Percentiles rank a stretch among this genome's conserved stretches.
Evolutionary conservation across 2,797 vertebrate genomes (phyloP).

Genomic region (Gambelia wislizenii): DNA sequence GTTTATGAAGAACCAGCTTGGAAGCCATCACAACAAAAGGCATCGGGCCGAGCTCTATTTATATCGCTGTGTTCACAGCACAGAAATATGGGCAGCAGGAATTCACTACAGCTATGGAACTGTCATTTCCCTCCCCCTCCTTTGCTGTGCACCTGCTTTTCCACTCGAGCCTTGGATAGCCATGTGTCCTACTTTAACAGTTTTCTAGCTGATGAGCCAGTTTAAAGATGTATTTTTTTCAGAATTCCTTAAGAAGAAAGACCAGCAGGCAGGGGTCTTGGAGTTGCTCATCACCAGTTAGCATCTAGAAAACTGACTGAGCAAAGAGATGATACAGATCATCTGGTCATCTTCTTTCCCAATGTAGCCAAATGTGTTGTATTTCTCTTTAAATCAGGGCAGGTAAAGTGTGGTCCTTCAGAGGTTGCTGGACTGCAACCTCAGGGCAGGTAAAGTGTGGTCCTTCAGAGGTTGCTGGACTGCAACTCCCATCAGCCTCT

Average conservation of each 20-base stretch:
- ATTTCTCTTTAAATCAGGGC: background rate
- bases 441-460: background rate
- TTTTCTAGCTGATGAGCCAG: background rate
- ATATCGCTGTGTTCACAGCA: conserved; percentile 52
- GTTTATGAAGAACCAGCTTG: conserved; percentile 67
- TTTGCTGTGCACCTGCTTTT: background rate
- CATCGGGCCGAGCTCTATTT: conserved; percentile 64
- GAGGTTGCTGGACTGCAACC: background rate
- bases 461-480: background rate
- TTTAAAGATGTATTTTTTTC: background rate
- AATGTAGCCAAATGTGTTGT: background rate
- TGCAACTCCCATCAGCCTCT: background rate
- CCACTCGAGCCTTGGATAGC: background rate
- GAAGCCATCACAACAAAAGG: conserved; percentile 73
- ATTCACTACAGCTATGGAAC: background rate
- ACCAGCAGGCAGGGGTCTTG: background rate
- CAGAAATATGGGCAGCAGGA: background rate
- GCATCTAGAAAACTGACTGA: background rate
- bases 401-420: background rate
- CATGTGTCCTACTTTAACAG: background rate
- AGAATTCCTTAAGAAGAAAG: background rate
- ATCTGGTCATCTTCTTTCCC: background rate
- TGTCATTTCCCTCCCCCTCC: too few species aligned
- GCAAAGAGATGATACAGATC: background rate
- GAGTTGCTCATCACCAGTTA: background rate